Evolutionary conservation across 2,113 vertebrate species (phyloP).

Genomic region (Pituophis catenifer): DNA sequence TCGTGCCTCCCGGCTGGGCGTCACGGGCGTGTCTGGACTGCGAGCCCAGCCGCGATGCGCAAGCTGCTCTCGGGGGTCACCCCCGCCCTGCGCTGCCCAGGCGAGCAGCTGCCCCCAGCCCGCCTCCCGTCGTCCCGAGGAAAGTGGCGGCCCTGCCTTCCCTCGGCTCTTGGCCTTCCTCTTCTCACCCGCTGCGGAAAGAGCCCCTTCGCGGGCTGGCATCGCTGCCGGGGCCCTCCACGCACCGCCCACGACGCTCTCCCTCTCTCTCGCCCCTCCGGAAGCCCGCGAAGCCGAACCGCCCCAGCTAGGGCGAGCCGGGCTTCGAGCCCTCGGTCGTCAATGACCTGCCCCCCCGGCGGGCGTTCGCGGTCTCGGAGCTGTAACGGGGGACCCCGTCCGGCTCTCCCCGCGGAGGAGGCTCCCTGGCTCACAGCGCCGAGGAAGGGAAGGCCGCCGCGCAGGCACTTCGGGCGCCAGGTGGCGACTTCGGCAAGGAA

Average conservation of each 20-base stretch:
- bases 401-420: background rate
- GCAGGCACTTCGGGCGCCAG: background rate
- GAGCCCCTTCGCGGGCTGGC: background rate
- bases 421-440: rapidly evolving
- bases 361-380: constrained; percentile 74
- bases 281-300: background rate
- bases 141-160: constrained; percentile 44
- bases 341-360: constrained; percentile 85
- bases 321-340: background rate
- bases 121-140: constrained; percentile 81
- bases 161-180: background rate
- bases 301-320: background rate
- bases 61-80: background rate
- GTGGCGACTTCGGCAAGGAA: background rate
- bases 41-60: background rate
- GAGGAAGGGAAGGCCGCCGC: background rate
- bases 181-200: background rate
- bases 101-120: constrained; percentile 14
- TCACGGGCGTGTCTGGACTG: background rate
- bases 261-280: too few relatives aligned
- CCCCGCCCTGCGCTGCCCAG: background rate
- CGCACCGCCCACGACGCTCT: too few relatives aligned
- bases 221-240: background rate
- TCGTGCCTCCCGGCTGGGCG: background rate
- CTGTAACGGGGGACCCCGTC: background rate